A percentile compares a stretch with the other conserved stretches of the same genome.
Evolutionary conservation across 1,140 invertebrate genomes (phyloP).

Genomic region (Hylaeus volcanicus): DNA sequence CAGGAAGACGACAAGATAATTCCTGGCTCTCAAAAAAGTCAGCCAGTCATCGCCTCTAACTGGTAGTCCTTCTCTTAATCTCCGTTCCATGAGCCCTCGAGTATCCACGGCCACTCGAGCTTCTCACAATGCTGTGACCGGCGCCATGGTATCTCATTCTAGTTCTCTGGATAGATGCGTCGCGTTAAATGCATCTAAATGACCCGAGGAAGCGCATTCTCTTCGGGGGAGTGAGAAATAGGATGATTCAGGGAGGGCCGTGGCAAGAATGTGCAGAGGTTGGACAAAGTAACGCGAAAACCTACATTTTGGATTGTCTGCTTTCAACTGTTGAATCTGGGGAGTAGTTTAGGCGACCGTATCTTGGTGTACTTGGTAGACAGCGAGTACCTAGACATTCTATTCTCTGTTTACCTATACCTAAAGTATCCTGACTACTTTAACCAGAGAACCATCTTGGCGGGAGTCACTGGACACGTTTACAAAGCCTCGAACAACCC

Average conservation of each 20-base stretch:
- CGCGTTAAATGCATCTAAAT: conserved; percentile 37
- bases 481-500: fast-evolving
- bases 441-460: not conserved
- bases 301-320: too few relatives aligned
- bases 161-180: conserved; percentile 37
- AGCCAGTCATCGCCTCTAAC: conserved; percentile 80
- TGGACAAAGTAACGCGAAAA: too few relatives aligned
- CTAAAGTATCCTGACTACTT: not conserved
- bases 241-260: not conserved
- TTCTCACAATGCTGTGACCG: conserved; percentile 67
- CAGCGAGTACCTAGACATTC: too few relatives aligned
- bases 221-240: not conserved
- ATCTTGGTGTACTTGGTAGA: too few relatives aligned
- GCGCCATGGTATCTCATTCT: conserved; percentile 63
- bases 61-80: conserved; percentile 80
- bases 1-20: conserved; percentile 76
- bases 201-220: conserved; percentile 30
- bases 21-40: conserved; percentile 77
- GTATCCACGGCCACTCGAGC: conserved; percentile 68
- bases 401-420: too few relatives aligned
- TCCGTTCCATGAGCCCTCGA: conserved; percentile 70
- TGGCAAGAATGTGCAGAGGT: not conserved
- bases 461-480: not conserved
- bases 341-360: too few relatives aligned
- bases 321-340: not conserved